Evolutionary conservation across 2,113 vertebrate species (phyloP).

Genomic region (Siniperca knerii): DNA sequence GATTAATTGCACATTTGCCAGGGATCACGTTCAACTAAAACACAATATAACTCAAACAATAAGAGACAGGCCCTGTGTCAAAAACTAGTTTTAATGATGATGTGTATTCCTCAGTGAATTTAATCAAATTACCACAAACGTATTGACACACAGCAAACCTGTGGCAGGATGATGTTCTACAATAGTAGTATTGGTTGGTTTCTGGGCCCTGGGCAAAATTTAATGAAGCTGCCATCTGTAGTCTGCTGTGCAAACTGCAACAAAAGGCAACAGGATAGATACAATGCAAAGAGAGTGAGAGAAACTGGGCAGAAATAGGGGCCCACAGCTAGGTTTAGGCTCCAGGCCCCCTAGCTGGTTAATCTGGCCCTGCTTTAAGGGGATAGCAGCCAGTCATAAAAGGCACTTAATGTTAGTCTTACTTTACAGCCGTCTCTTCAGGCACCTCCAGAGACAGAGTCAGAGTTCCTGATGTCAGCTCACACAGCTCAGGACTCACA

Average conservation of each 20-base stretch:
- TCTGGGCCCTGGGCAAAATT: background rate
- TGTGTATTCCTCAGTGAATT: no score
- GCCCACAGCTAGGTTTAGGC: background rate
- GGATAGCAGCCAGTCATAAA: background rate
- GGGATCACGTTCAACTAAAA: background rate
- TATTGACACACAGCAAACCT: background rate
- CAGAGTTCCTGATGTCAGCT: slow-evolving; percentile 89
- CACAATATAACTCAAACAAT: background rate
- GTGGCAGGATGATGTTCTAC: background rate
- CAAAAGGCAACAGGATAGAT: background rate
- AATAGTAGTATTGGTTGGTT: background rate
- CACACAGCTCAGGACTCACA: slow-evolving; percentile 91
- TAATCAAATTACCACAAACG: background rate
- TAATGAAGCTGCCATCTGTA: slow-evolving; percentile 1
- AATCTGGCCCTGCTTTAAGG: background rate
- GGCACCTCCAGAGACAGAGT: slow-evolving; percentile 92
- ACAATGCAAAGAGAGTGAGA: background rate
- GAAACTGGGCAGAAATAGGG: background rate
- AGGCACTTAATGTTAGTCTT: slow-evolving; percentile 75
- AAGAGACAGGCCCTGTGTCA: background rate
- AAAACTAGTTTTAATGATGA: background rate
- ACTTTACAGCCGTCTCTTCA: slow-evolving; percentile 96
- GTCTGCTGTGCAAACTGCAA: background rate
- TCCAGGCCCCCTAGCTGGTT: background rate
- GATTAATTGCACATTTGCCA: background rate